These are phyloP conservation scores for Bhutanitis thaidina DNA, from an alignment of 2,888 invertebrate species.

Conservation along the genomic window DNA sequence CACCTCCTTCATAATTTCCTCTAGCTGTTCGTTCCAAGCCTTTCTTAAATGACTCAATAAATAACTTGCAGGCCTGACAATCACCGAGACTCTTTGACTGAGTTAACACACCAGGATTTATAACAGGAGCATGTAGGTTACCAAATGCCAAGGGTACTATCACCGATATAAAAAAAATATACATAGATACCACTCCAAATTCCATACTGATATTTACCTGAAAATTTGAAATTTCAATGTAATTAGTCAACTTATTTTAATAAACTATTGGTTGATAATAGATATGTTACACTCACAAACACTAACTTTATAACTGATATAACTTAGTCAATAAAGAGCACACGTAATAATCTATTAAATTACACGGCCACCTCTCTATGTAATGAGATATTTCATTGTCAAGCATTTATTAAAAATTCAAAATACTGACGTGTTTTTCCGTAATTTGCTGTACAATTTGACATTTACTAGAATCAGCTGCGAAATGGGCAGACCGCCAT, in stretches of 20 bases:
- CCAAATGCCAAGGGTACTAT: conserved; percentile 25
- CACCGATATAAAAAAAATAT: conserved; percentile 24
- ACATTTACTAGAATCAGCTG: conserved; percentile 39
- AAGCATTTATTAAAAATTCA: conserved; percentile 29
- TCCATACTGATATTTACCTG: conserved; percentile 44
- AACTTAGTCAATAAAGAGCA: conserved; percentile 2
- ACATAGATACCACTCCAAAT: conserved; percentile 21
- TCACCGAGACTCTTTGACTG: conserved; percentile 82
- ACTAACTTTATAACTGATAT: background rate
- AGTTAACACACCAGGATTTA: conserved; percentile 48
- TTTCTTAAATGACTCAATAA: conserved; percentile 88
- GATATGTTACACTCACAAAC: background rate
- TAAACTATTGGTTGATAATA: too few species aligned
- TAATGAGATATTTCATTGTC: conserved; percentile 20
- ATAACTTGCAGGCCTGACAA: conserved; percentile 87
- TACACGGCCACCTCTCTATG: conserved; percentile 27
- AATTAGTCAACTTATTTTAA: too few species aligned
- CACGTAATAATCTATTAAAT: conserved; percentile 22
- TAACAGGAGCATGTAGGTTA: conserved; percentile 40
- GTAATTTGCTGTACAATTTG: conserved; percentile 44
- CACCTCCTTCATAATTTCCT: conserved; percentile 95
- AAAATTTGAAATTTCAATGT: conserved; percentile 29
- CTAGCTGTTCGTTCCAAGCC: conserved; percentile 90
- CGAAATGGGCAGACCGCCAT: conserved; percentile 25
- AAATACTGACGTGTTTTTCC: conserved; percentile 65